Conservation (phyloP, 1,140 invertebrate genomes). For the Cydia amplana region DNA sequence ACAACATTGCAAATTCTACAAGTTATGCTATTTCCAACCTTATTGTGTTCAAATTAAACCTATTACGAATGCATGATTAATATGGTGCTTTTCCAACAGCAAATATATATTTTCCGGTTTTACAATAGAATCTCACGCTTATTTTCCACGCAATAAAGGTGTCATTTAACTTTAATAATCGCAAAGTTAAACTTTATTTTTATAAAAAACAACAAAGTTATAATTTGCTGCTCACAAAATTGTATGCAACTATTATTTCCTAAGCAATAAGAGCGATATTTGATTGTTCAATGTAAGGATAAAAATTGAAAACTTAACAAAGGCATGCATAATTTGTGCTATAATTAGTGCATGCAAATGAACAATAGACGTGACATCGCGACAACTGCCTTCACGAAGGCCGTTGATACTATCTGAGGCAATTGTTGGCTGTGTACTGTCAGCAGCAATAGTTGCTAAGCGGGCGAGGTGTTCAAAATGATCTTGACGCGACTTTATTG, state of each 20-base stretch:
- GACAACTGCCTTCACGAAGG: constrained; percentile 22
- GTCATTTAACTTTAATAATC: not conserved
- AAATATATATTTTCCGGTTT: not conserved
- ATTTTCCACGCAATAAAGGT: not conserved
- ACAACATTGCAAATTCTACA: not conserved
- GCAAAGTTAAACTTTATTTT: not conserved
- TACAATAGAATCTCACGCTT: not conserved
- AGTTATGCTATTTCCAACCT: not conserved
- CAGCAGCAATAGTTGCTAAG: too few relatives aligned
- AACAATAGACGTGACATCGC: constrained; percentile 25
- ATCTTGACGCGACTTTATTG: too few relatives aligned
- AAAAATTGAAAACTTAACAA: constrained; percentile 1
- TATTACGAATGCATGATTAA: not conserved
- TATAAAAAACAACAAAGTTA: not conserved
- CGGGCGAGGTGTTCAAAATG: too few relatives aligned
- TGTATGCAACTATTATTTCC: not conserved
- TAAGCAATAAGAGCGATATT: not conserved
- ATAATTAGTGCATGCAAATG: constrained; percentile 22
- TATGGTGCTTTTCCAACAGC: not conserved
- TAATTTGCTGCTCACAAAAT: not conserved
- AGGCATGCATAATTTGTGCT: constrained; percentile 15
- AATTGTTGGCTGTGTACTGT: not conserved
- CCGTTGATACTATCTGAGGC: not conserved
- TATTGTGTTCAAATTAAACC: not conserved
- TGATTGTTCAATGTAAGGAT: not conserved